Evolutionary conservation across 2,888 invertebrate species (phyloP).

Genomic region (Arrhopalites spinosus): DNA sequence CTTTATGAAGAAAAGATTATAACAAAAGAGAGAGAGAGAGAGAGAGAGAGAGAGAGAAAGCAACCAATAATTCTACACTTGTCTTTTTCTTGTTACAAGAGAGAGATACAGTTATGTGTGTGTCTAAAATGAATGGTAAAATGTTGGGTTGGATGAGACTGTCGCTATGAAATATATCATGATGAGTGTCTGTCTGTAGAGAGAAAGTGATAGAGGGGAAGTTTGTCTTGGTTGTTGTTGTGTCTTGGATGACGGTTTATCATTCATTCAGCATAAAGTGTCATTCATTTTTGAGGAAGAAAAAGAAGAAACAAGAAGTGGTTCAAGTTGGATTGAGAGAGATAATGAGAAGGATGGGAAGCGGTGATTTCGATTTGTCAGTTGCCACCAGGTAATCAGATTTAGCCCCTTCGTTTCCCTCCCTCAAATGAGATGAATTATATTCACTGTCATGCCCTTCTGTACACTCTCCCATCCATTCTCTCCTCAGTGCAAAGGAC

Average conservation of each 20-base stretch:
- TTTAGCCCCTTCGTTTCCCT: conserved; percentile 35
- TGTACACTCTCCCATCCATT: conserved; percentile 22
- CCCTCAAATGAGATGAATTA: conserved; percentile 25
- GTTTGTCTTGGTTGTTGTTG: not conserved
- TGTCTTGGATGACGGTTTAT: conserved; percentile 2
- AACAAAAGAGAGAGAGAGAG: not conserved
- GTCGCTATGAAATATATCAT: not conserved
- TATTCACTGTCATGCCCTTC: conserved; percentile 21
- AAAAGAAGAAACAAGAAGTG: not conserved
- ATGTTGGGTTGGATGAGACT: not conserved
- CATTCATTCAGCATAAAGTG: conserved; percentile 1
- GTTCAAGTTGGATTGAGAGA: not conserved
- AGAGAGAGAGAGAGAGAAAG: not conserved
- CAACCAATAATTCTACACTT: not conserved
- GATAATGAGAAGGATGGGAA: conserved; percentile 1
- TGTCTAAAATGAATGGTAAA: not conserved
- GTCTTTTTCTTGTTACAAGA: too few relatives aligned
- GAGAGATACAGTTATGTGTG: too few relatives aligned
- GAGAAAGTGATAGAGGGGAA: not conserved
- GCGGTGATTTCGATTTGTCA: conserved; percentile 40
- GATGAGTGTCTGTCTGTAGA: not conserved
- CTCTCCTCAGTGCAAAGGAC: not conserved
- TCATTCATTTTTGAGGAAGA: not conserved
- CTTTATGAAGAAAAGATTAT: not conserved
- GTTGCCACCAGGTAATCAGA: conserved; percentile 48